Evolutionary conservation across 2,888 invertebrate genomes (phyloP).

Genomic region (Rhyacophila evoluta): DNA sequence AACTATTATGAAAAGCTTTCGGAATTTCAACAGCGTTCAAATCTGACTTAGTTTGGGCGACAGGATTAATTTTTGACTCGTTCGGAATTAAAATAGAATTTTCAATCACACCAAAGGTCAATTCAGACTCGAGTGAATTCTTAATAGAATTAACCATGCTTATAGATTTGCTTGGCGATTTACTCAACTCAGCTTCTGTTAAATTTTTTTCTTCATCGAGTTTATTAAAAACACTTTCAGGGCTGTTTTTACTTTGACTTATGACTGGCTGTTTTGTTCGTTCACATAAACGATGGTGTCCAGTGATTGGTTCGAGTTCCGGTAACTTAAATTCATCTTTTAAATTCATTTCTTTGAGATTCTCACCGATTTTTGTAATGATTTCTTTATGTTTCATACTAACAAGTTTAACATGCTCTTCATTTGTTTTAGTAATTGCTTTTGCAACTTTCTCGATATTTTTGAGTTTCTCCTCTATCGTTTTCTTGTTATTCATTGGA

Average conservation of each 20-base stretch:
- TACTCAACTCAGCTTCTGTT: slow-evolving; percentile 28
- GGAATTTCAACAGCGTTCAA: slow-evolving; percentile 45
- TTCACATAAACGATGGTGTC: slow-evolving; percentile 75
- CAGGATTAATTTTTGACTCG: slow-evolving; percentile 40
- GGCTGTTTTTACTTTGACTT: not conserved
- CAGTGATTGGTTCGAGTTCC: slow-evolving; percentile 64
- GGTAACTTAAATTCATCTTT: slow-evolving; percentile 49
- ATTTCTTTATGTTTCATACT: slow-evolving; percentile 52
- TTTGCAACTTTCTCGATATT: not conserved
- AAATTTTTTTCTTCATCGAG: slow-evolving; percentile 27
- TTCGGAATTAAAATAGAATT: slow-evolving; percentile 50
- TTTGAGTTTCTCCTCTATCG: slow-evolving; percentile 58
- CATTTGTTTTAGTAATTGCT: slow-evolving; percentile 29
- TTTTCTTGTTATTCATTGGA: slow-evolving; percentile 59
- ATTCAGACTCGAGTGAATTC: slow-evolving; percentile 40
- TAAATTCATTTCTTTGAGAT: slow-evolving; percentile 49
- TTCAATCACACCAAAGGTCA: slow-evolving; percentile 51
- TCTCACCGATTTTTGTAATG: slow-evolving; percentile 52
- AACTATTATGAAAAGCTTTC: slow-evolving; percentile 59
- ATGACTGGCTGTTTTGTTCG: slow-evolving; percentile 59
- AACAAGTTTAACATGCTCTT: slow-evolving; percentile 47
- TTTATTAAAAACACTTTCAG: slow-evolving; percentile 32
- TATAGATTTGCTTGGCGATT: slow-evolving; percentile 36
- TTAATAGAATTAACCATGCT: slow-evolving; percentile 40
- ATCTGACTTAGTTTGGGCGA: slow-evolving; percentile 48